Evolutionary conservation across 2,797 vertebrate species (phyloP), one percentile per base, ranked within the genome.

Genomic region (Urosaurus nigricauda): DNA sequence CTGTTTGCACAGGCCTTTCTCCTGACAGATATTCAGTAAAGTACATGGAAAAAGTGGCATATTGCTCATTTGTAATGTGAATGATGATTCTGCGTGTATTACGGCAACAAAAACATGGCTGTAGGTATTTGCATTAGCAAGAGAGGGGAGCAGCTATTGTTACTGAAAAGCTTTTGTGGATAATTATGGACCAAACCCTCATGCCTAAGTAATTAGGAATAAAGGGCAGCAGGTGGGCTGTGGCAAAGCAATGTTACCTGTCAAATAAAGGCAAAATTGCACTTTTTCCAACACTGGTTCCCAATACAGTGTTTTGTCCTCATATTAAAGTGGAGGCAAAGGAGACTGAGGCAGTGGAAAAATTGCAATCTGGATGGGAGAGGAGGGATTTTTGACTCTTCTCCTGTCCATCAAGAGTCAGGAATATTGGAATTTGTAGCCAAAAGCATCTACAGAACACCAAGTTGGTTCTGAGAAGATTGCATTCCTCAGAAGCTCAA

Each of bases 1-100:
- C 65, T 87, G 9, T 90, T 93, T 77, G 80, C 84, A 74, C 24
- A 90, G 89, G 74, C 8, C 71, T 90, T 94, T 70, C 47, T 89
- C 74, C 87, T 83, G 74, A 75, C 79, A 78, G 16, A 0, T 0
- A 82, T 84, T 84, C 74, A n/a, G 40, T 78, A 80, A 37, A 68
- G 29, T 8, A 68, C 29, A 68, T 74, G 8, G 19, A 74, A 40
- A 74, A 9, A 74, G 17, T 74, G 73, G 73, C 35, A 35, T 40
- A 40, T 40, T 68, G 65, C 73, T 85, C 47, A 86, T 90, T 89
- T 80, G 32, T 90, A 37, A 0, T 0, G 4, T 1, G 87, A 17
- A 78, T 58, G 56, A 88, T 75, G 9, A 29, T 82, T 2, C 0
- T 79, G 26, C 16, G 21, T 63, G 53, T 78, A 63, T 79, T 91